Evolutionary conservation across 2,797 vertebrate species (phyloP).

Genomic region (Scyliorhinus canicula): DNA sequence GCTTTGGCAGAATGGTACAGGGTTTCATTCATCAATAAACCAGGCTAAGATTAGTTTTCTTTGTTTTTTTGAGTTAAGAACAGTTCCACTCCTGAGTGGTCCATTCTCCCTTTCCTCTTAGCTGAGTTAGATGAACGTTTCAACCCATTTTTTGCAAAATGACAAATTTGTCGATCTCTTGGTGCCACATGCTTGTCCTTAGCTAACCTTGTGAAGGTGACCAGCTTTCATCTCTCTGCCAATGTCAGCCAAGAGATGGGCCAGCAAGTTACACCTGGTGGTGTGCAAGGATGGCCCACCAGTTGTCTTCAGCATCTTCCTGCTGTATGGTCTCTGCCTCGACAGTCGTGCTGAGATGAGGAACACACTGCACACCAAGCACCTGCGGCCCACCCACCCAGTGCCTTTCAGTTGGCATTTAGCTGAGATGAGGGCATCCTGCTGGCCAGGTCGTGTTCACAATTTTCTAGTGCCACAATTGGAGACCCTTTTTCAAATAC

Average conservation of each 20-base stretch:
- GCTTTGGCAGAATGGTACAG: background rate
- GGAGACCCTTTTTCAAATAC: background rate
- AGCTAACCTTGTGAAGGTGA: background rate
- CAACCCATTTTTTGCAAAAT: background rate
- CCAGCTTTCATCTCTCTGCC: background rate
- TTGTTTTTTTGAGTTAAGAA: background rate
- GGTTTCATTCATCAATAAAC: background rate
- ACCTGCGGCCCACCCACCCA: background rate
- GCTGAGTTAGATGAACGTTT: background rate
- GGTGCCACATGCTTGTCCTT: background rate
- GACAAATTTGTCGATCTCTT: background rate
- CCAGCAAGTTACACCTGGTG: background rate
- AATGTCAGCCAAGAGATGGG: background rate
- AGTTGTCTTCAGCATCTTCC: background rate
- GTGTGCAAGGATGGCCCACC: background rate
- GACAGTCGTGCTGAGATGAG: background rate
- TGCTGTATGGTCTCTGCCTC: background rate
- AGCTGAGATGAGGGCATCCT: slow-evolving; percentile 44
- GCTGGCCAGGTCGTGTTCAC: background rate
- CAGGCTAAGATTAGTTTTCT: background rate
- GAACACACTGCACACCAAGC: background rate
- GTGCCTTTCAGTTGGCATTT: slow-evolving; percentile 35
- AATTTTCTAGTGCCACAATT: background rate
- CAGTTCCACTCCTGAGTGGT: background rate
- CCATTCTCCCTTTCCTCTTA: background rate